Percentiles rank a stretch among this genome's conserved stretches.
phyloP scores from a whole-genome alignment of 2,113 vertebrate species.

The Rhizomys pruinosus region DNA sequence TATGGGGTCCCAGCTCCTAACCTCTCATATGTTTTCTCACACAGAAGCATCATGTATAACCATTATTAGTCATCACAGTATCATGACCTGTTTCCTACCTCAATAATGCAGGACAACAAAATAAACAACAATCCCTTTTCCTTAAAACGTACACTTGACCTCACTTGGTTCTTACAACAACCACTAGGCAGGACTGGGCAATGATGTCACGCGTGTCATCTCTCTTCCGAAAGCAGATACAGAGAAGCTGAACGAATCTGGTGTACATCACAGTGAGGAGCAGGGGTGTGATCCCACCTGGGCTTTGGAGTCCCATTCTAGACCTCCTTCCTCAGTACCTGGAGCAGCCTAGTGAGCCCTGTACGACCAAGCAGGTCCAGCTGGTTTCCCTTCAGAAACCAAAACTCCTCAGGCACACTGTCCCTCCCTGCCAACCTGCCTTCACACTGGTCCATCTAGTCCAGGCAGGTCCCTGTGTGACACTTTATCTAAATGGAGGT shows the following conservation, averaged over 20 bases:
- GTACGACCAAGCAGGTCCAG: not conserved
- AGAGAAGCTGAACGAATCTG: not conserved
- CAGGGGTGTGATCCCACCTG: not conserved
- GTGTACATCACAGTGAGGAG: not conserved
- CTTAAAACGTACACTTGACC: not conserved
- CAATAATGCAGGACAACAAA: not conserved
- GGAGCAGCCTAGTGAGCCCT: not conserved
- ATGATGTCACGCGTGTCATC: not conserved
- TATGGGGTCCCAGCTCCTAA: not conserved
- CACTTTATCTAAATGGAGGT: not conserved
- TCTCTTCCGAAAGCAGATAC: constrained; percentile 6
- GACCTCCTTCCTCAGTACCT: not conserved
- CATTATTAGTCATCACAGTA: not conserved
- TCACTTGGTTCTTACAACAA: not conserved
- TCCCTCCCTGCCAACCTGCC: not conserved
- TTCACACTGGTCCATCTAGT: constrained; percentile 32
- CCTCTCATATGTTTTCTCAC: not conserved
- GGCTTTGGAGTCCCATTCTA: not conserved
- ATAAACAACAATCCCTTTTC: not conserved
- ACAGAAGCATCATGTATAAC: not conserved
- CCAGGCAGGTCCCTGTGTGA: not conserved
- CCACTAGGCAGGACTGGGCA: not conserved
- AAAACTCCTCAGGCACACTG: not conserved
- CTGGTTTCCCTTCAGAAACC: constrained; percentile 1
- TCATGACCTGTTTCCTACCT: not conserved